Conservation (phyloP, 2,888 invertebrate genomes). For the Apamea crenata region DNA sequence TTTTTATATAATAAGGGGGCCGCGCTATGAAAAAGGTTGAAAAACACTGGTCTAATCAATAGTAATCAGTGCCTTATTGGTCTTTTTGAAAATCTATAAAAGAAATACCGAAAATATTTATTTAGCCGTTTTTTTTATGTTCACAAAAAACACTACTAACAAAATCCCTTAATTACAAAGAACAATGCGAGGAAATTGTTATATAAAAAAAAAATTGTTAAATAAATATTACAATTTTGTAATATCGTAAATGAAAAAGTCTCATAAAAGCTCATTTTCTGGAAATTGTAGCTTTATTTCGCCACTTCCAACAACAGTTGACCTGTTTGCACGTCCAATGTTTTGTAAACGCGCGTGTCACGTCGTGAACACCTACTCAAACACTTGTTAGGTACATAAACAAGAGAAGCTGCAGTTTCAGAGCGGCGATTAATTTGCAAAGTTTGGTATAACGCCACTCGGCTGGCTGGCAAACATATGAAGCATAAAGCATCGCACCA, state of each 20-base stretch:
- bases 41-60: background rate
- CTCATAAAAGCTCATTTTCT: background rate
- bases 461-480: slow-evolving; percentile 41
- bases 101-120: background rate
- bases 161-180: no score
- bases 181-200: no score
- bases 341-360: slow-evolving; percentile 18
- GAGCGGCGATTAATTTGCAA: slow-evolving; percentile 49
- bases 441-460: slow-evolving; percentile 44
- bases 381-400: slow-evolving; percentile 42
- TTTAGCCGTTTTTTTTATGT: no score
- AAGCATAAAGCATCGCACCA: slow-evolving; percentile 7
- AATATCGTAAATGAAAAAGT: background rate
- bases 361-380: slow-evolving; percentile 34
- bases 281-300: background rate
- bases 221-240: no score
- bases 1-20: no score
- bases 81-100: background rate
- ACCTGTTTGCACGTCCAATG: slow-evolving; percentile 25
- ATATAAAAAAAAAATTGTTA: no score
- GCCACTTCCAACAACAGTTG: background rate
- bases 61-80: background rate
- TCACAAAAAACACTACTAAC: no score
- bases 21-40: no score
- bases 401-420: slow-evolving; percentile 32